Base-by-base conservation (phyloP, 2,888 invertebrate genomes). In the Galerucella pusilla region DNA sequence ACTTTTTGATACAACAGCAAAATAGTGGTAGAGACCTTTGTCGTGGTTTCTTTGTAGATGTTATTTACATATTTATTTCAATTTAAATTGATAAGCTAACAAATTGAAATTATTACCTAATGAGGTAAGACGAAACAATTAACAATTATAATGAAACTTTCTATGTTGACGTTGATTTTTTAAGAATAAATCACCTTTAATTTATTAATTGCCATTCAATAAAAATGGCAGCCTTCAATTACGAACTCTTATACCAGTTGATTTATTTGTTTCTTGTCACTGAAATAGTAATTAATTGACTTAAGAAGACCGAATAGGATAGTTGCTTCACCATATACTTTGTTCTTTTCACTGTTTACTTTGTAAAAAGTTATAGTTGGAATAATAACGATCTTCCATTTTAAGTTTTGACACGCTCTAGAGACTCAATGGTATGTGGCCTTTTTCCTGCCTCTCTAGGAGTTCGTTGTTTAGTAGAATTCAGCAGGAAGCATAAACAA, bases 311-410 rank as follows among this genome's bases (percentile, higher is more conserved):
- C 9, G n/a, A 63, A 25, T 63, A 14, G 63, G 28, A 63, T 63
- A 63, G 63, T 63, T 63, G 63, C 35, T 28, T 63, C 35, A 35
- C 63, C 63, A 63, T 63, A 35, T 63, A 35, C 35, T 35, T 35
- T 63, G n/a, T 35, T 63, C 63, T 63, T 28, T 63, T 63, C n/a
- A 14, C 63, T 35, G 63, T 63, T 63, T 63, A 35, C 63, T 63
- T 35, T 11, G 35, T 63, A 63, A 63, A 25, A 63, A 63, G 28
- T 63, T 63, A 35, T 35, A 63, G 28, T 63, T 63, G 25, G 63
- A 35, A 63, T 63, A 63, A 35, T 63, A 63, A 63, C 28, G 63
- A 14, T 63, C n/a, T 63, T 35, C 63, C 63, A 25, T 63, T 63
- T 63, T 63, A 63, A 63, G 63, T 63, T 63, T 35, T 63, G 28